Evolutionary conservation across 1,140 invertebrate species (phyloP).

Genomic region (Achroia grisella): DNA sequence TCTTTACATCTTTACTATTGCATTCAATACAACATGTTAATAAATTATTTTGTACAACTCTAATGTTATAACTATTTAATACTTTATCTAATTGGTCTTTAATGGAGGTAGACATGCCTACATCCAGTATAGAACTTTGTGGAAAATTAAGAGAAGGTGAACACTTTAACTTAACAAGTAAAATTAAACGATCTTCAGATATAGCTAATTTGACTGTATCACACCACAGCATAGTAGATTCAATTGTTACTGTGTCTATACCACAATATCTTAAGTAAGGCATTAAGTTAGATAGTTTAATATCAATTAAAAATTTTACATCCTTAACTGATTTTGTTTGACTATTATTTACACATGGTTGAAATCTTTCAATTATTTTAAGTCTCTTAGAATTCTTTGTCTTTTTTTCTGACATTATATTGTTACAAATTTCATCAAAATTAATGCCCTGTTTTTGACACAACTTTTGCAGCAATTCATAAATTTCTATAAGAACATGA

Average conservation of each 20-base stretch:
- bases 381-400: constrained; percentile 57
- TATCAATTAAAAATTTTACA: constrained; percentile 48
- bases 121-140: constrained; percentile 50
- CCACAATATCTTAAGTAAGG: constrained; percentile 56
- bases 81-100: constrained; percentile 44
- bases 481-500: constrained; percentile 85
- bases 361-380: constrained; percentile 38
- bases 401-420: constrained; percentile 69
- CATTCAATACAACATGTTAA: constrained; percentile 50
- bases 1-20: constrained; percentile 38
- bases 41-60: constrained; percentile 35
- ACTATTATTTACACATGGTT: constrained; percentile 15
- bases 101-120: constrained; percentile 28
- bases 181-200: constrained; percentile 43
- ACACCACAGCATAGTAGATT: constrained; percentile 46
- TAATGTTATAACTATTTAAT: constrained; percentile 39
- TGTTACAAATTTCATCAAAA: constrained; percentile 76
- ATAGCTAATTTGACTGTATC: constrained; percentile 50
- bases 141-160: constrained; percentile 39
- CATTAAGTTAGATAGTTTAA: constrained; percentile 33
- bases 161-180: constrained; percentile 46
- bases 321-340: constrained; percentile 29
- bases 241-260: constrained; percentile 41
- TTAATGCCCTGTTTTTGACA: constrained; percentile 73
- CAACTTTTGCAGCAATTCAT: constrained; percentile 74